Base-by-base conservation (phyloP, 2,888 invertebrate species). In the Nezara viridula region DNA sequence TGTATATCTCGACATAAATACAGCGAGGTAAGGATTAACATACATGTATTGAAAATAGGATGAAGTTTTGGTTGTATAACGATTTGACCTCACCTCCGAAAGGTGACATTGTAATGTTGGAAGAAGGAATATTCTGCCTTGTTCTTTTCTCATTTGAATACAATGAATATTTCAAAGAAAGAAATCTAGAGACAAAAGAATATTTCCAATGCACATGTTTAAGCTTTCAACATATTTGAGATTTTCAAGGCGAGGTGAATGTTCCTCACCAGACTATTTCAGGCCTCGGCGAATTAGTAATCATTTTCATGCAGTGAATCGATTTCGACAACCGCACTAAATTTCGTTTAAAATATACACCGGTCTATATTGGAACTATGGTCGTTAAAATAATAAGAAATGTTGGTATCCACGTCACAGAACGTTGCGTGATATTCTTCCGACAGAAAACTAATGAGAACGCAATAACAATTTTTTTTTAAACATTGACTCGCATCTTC, bases 131-230 rank as follows among this genome's bases (percentile, higher is more conserved):
- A 27, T 27, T 7, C 27, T 27, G 16, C 6, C 66, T 66, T 66
- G 66, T 66, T 37, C 66, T 19, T 19, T 19, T 16, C 32, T 66
- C 66, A 66, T 66, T 66, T 32, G 32, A 32, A 66, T 32, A 66
- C 66, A 66, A 66, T 66, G 66, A 66, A 32, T 66, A 66, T 66
- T 66, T 66, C 66, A 32, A 66, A 32, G 66, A 66, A 66, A 66
- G 27, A 19, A 66, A 24, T 4, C 66, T 19, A 19, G 66, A 32
- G 66, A 66, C 66, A 66, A 66, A 60, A 66, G 55, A 55, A 55
- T 14, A 66, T 66, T 66, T 66, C 66, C 32, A 32, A 66, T 66
- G 66, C 66, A 32, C 32, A 66, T 32, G 32, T 66, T 66, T 66
- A 66, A 66, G 19, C 66, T 32, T 66, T 66, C 32, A 66, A 32